Evolutionary conservation across 2,888 invertebrate genomes (phyloP).

Genomic region (Scaptomyza parva): DNA sequence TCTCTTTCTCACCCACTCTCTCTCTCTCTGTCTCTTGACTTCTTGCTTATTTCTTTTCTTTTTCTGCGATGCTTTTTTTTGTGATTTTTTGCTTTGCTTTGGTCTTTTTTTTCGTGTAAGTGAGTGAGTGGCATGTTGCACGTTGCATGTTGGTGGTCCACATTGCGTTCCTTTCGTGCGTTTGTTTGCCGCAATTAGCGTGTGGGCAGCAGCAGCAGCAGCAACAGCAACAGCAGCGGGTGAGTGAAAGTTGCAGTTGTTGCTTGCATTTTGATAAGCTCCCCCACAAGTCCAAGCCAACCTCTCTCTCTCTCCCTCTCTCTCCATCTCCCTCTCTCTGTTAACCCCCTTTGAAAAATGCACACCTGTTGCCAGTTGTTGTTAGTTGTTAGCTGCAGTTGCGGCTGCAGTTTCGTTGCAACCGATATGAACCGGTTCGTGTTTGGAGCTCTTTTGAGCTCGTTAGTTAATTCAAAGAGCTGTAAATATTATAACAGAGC

Average conservation of each 20-base stretch:
- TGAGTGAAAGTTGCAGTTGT: conserved; percentile 64
- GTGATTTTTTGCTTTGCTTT: no score
- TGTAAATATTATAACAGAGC: conserved; percentile 76
- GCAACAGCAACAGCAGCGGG: conserved; percentile 31
- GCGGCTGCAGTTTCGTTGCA: conserved; percentile 22
- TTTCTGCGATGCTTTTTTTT: conserved; percentile 18
- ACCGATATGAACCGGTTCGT: conserved; percentile 66
- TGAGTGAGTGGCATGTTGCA: conserved; percentile 74
- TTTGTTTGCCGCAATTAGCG: conserved; percentile 78
- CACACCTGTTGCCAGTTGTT: conserved; percentile 65
- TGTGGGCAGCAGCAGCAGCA: conserved; percentile 65
- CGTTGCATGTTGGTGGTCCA: conserved; percentile 73
- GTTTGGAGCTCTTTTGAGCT: conserved; percentile 49
- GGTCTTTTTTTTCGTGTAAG: conserved; percentile 12
- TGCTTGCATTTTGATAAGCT: conserved; percentile 66
- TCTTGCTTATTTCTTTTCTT: neutral
- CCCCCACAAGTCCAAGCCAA: conserved; percentile 33
- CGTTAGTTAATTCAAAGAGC: conserved; percentile 79
- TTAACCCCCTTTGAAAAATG: conserved; percentile 23
- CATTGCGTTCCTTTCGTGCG: conserved; percentile 69
- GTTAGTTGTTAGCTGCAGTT: conserved; percentile 28
- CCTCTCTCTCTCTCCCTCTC: neutral
- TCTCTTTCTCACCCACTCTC: no score
- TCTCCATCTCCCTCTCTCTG: neutral
- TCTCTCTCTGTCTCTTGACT: neutral